Evolutionary conservation across 2,797 vertebrate genomes (phyloP), one percentile per base, ranked within the genome.

Genomic region (Hephaestus fuliginosus): DNA sequence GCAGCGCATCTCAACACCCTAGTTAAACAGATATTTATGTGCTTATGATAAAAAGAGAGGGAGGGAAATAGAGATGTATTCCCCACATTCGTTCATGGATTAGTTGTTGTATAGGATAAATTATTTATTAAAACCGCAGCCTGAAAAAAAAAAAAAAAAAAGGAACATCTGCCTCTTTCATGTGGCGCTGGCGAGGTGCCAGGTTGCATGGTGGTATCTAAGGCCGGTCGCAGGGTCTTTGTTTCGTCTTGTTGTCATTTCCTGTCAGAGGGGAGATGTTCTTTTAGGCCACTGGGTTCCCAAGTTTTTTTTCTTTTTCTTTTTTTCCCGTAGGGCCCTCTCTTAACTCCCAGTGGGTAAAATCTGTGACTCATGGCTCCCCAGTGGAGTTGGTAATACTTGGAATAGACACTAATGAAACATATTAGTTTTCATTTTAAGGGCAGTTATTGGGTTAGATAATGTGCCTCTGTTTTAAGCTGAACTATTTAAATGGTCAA

Each of bases 141-240:
- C 71, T 90, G 22, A 15, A 49, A 49, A 77, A 72, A 75, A 61
- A 69, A 80, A 62, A 82, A 88, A 82, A 88, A 56, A 67, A 80
- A 25, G 9, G 44, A 93, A 94, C 94, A 95, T 94, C 95, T 94
- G 93, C 90, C 81, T 89, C 89, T 87, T 94, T 94, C 88, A 92
- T 93, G 94, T 91, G 80, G 75, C 4, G 18, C 86, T 93, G 94
- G 93, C 87, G 2, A 75, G 70, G 74, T 70, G 92, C 95, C 95
- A 94, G 78, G 63, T 78, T 83, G 86, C 86, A 77, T 75, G 84
- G 76, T 81, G 86, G 84, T 82, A 80, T 91, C 72, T 76, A 86
- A 90, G 88, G 81, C 90, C 62, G 62, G 82, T 87, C 83, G 53
- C 70, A 60, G 67, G 88, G 84, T 79, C 75, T 86, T 84, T 85